phyloP scores from a whole-genome alignment of 2,113 vertebrate species.

The Xiphophorus couchianus region DNA sequence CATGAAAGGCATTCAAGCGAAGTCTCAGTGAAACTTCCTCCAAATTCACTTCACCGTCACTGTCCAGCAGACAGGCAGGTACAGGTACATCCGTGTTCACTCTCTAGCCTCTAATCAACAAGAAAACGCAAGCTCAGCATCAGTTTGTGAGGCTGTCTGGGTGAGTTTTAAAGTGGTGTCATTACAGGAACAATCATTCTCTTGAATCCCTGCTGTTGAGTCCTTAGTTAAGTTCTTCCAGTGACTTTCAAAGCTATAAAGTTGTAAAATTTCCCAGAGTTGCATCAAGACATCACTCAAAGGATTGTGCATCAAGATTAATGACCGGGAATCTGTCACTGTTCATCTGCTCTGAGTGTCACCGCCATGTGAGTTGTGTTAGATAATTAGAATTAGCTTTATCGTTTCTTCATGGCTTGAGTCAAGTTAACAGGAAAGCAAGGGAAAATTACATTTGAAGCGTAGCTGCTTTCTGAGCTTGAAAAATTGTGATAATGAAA shows the following conservation, averaged over 20 bases:
- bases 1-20: neutral
- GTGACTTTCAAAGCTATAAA: conserved; percentile 44
- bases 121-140: conserved; percentile 52
- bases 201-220: conserved; percentile 52
- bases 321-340: conserved; percentile 42
- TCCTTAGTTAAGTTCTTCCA: conserved; percentile 41
- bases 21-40: conserved; percentile 18
- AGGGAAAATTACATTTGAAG: conserved; percentile 5
- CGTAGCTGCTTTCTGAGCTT: conserved; percentile 22
- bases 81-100: conserved; percentile 38
- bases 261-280: conserved; percentile 38
- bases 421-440: conserved; percentile 2
- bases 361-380: conserved; percentile 27
- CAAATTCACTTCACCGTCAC: conserved; percentile 36
- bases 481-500: neutral
- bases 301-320: neutral
- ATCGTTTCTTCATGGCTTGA: conserved; percentile 4
- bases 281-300: neutral
- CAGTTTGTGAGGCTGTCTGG: conserved; percentile 62
- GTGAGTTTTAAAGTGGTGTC: conserved; percentile 60
- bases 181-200: conserved; percentile 61
- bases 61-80: conserved; percentile 15
- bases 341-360: too few relatives aligned
- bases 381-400: conserved; percentile 13
- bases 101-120: conserved; percentile 39